A percentile compares a stretch with the other conserved stretches of the same genome.
Evolutionary conservation across 2,113 vertebrate species (phyloP).

Genomic region (Genyomyrus donnyi): DNA sequence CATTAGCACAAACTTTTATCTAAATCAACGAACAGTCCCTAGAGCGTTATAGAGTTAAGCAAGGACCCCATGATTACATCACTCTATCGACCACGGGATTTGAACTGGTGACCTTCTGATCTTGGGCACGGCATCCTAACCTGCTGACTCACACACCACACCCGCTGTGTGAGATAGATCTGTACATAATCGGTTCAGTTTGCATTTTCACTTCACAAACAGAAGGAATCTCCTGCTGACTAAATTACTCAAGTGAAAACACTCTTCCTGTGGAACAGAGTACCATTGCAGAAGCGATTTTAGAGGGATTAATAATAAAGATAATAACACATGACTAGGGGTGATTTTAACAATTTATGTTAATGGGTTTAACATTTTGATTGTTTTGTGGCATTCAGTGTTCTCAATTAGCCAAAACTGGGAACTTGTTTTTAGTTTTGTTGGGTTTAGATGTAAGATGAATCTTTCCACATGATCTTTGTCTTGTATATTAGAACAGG

Average conservation of each 20-base stretch:
- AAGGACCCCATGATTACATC: not conserved
- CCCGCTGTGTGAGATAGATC: not conserved
- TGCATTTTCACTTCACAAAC: not conserved
- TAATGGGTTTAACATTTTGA: not conserved
- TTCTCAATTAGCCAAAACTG: not conserved
- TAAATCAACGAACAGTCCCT: not conserved
- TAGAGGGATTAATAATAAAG: not conserved
- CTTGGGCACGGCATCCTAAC: not conserved
- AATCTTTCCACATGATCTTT: not conserved
- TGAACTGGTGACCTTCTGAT: not conserved
- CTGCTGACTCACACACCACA: not conserved
- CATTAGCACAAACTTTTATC: not conserved
- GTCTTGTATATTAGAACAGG: not conserved
- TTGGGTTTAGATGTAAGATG: not conserved
- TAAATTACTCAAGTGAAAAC: not conserved
- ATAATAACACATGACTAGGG: not conserved
- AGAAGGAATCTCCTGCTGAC: not conserved
- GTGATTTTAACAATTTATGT: not conserved
- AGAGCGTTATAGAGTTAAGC: not conserved
- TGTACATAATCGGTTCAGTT: not conserved
- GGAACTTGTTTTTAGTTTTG: not conserved
- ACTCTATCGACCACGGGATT: not conserved
- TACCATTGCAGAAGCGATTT: not conserved
- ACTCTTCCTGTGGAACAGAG: not conserved
- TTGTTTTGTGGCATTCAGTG: not conserved